Evolutionary conservation across 2,797 vertebrate genomes (phyloP).

Genomic region (Melanotaenia parkinsoni): DNA sequence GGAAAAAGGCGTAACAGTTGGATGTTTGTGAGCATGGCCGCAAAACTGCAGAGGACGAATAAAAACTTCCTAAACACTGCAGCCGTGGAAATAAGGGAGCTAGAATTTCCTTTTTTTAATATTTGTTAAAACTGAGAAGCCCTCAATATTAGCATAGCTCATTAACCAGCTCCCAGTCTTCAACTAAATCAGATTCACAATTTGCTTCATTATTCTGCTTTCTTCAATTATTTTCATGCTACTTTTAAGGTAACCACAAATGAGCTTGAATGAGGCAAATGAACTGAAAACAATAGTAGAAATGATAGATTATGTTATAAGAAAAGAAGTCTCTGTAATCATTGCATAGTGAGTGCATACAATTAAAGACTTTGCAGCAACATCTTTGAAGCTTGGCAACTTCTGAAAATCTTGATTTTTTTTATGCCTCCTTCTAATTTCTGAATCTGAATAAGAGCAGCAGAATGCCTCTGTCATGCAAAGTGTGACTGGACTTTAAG

Average conservation of each 20-base stretch:
- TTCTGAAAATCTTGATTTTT: conserved; percentile 30
- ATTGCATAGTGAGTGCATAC: conserved; percentile 47
- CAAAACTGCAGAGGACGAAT: conserved; percentile 46
- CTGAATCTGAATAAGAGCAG: conserved; percentile 22
- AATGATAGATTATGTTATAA: conserved; percentile 71
- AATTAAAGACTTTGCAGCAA: conserved; percentile 30
- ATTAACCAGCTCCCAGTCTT: conserved; percentile 77
- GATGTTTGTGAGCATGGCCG: conserved; percentile 44
- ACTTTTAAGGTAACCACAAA: conserved; percentile 81
- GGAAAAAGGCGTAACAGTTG: conserved; percentile 30
- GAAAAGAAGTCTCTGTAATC: conserved; percentile 59
- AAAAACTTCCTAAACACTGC: conserved; percentile 45
- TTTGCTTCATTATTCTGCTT: conserved; percentile 75
- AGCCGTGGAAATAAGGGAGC: conserved; percentile 44
- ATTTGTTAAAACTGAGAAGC: conserved; percentile 66
- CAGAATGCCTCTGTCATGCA: conserved; percentile 14
- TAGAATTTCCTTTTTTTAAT: conserved; percentile 62
- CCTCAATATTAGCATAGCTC: conserved; percentile 75
- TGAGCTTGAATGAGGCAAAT: conserved; percentile 77
- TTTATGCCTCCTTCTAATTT: conserved; percentile 16
- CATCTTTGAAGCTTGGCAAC: conserved; percentile 39
- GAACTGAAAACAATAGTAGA: conserved; percentile 73
- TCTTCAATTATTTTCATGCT: conserved; percentile 80
- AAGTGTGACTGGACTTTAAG: conserved; percentile 45
- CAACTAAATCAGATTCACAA: conserved; percentile 73